phyloP scores from a whole-genome alignment of 2,797 vertebrate genomes.

The Knipowitschia caucasica region DNA sequence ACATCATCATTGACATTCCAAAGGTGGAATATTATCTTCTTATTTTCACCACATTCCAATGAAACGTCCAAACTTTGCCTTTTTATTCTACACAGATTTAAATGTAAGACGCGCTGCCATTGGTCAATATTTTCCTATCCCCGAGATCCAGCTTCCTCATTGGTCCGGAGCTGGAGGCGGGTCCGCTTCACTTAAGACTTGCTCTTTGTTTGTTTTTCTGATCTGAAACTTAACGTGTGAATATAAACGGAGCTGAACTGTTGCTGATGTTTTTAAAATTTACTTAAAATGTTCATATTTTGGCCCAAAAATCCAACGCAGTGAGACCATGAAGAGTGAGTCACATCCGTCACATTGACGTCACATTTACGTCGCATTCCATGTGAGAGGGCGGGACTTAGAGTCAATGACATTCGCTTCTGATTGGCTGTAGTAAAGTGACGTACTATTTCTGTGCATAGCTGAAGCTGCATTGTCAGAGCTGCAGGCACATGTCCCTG shows the following conservation, averaged over 20 bases:
- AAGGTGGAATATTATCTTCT: no score
- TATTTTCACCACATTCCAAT: no score
- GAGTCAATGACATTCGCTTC: slow-evolving; percentile 31
- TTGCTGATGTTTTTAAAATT: background rate
- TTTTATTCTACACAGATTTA: background rate
- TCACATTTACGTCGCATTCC: background rate
- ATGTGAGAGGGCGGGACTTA: slow-evolving; percentile 3
- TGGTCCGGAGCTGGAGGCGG: background rate
- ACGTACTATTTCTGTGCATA: background rate
- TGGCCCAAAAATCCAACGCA: background rate
- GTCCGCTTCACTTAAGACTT: background rate
- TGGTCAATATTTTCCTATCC: background rate
- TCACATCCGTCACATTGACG: no score
- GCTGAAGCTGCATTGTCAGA: no score
- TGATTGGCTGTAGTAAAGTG: slow-evolving; percentile 51
- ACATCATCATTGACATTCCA: no score
- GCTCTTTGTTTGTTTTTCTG: background rate
- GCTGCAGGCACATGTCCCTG: no score
- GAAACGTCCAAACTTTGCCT: no score
- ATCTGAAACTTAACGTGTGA: background rate
- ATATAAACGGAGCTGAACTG: no score
- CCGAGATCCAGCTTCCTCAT: background rate
- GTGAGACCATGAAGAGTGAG: no score
- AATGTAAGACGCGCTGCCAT: slow-evolving; percentile 4
- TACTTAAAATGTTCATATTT: background rate